phyloP scores from a whole-genome alignment of 2,888 invertebrate genomes.

The Cantharis lateralis region DNA sequence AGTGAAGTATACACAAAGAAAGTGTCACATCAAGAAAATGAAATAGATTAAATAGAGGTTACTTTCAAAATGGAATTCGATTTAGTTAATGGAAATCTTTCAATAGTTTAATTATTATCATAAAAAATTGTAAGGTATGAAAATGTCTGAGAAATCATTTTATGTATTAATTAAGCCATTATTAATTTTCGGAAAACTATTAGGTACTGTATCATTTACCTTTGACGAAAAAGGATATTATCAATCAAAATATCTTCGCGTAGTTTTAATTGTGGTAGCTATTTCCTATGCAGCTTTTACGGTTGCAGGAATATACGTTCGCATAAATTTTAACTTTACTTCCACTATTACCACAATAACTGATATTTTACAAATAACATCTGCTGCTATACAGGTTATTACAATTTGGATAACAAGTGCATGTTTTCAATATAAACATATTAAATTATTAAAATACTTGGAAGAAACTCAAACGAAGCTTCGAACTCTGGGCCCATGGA shows the following conservation, averaged over 20 bases:
- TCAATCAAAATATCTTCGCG: not conserved
- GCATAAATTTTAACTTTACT: not conserved
- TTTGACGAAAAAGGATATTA: not conserved
- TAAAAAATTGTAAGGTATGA: not conserved
- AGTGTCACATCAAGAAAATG: not conserved
- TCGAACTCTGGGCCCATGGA: slow-evolving; percentile 34
- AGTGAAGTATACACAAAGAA: not conserved
- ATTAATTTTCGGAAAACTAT: slow-evolving; percentile 11
- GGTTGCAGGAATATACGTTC: not conserved
- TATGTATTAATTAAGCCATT: not conserved
- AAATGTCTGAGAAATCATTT: slow-evolving; percentile 10
- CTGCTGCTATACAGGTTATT: slow-evolving; percentile 4
- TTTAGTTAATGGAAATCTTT: not conserved
- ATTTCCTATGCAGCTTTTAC: not conserved
- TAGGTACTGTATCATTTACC: slow-evolving; percentile 13
- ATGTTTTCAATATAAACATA: slow-evolving; percentile 5
- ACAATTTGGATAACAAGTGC: slow-evolving; percentile 10
- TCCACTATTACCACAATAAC: not conserved
- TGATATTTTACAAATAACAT: slow-evolving; percentile 7
- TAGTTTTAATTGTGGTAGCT: not conserved
- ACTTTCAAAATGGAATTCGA: not conserved
- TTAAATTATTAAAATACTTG: slow-evolving; percentile 14
- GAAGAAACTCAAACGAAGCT: slow-evolving; percentile 35
- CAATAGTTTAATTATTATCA: not conserved
- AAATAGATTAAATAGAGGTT: not conserved